Evolutionary conservation across 2,797 vertebrate genomes (phyloP).

Genomic region (Acanthis flammea): DNA sequence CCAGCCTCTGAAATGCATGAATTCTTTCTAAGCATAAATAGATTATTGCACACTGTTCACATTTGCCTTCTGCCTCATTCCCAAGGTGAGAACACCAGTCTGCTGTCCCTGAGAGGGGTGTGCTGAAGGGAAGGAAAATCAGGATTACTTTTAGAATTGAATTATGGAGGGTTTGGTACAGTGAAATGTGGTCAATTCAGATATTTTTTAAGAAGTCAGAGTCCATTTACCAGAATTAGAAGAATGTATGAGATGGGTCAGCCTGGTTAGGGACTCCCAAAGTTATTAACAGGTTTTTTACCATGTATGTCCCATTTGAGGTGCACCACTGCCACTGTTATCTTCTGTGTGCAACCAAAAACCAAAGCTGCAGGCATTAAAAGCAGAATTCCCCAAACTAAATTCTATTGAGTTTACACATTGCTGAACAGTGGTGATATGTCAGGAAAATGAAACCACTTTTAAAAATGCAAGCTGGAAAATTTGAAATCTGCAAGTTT

Average conservation of each 20-base stretch:
- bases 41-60: not conserved
- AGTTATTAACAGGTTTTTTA: not conserved
- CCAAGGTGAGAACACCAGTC: fast-evolving
- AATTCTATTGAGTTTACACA: not conserved
- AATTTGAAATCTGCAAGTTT: conserved; percentile 4
- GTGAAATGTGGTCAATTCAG: not conserved
- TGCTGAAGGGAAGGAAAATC: not conserved
- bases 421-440: not conserved
- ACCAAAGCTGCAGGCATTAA: not conserved
- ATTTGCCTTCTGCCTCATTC: not conserved
- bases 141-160: not conserved
- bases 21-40: not conserved
- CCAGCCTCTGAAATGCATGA: not conserved
- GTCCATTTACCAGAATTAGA: not conserved
- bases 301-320: not conserved
- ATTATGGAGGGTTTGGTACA: not conserved
- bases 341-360: not conserved
- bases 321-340: not conserved
- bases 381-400: not conserved
- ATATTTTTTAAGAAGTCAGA: not conserved
- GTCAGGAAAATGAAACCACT: not conserved
- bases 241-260: not conserved
- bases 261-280: not conserved
- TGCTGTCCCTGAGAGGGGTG: not conserved
- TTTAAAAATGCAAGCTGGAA: not conserved